phyloP scores from a whole-genome alignment of 2,797 vertebrate species.

The Gastrophryne carolinensis region DNA sequence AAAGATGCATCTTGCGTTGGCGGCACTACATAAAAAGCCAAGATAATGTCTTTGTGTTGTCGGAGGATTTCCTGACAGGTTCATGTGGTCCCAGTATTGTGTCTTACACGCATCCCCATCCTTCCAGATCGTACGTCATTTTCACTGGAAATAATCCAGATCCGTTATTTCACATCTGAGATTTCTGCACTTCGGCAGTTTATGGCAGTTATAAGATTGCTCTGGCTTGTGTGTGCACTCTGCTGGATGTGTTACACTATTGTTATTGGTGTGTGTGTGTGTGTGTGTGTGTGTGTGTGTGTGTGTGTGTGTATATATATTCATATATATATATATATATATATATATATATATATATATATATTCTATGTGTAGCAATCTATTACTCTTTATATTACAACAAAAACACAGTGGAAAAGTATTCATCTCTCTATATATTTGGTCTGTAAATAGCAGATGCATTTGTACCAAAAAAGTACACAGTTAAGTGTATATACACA shows the following conservation, averaged over 20 bases:
- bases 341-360: too few species aligned
- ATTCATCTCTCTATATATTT: too few species aligned
- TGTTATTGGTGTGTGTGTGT: too few species aligned
- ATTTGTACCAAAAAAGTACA: too few species aligned
- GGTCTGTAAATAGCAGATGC: too few species aligned
- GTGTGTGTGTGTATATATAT: too few species aligned
- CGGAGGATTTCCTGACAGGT: slow-evolving; percentile 35
- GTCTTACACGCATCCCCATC: neutral
- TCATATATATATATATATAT: too few species aligned
- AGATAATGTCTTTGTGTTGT: slow-evolving; percentile 15
- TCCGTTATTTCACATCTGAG: neutral
- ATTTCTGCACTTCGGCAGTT: slow-evolving; percentile 22
- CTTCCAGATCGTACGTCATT: slow-evolving; percentile 32
- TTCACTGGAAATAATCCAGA: slow-evolving; percentile 1
- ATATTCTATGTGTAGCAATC: too few species aligned
- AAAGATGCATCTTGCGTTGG: slow-evolving; percentile 2
- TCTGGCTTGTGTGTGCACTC: slow-evolving; percentile 10
- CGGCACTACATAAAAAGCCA: neutral
- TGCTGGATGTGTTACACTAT: neutral
- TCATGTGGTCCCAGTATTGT: slow-evolving; percentile 32
- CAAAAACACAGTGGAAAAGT: too few species aligned
- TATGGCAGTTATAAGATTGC: neutral
- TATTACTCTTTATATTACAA: too few species aligned
- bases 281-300: too few species aligned
- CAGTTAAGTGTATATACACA: too few species aligned